Evolutionary conservation across 2,888 invertebrate species (phyloP), one percentile per base, ranked within the genome.

Genomic region (Cyclophora albipunctata): DNA sequence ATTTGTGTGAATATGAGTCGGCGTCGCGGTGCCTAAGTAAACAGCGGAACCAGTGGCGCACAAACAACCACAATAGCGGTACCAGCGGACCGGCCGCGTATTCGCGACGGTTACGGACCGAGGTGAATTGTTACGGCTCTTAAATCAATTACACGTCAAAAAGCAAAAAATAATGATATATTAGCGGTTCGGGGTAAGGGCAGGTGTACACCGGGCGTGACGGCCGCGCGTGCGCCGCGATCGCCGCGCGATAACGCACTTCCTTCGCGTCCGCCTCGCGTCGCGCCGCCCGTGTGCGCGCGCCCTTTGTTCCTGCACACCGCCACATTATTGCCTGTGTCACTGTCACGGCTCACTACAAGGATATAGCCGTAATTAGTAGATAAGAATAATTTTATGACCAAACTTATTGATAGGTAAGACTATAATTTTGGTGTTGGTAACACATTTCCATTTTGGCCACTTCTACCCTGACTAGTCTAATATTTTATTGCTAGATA

Each of bases 141-240:
- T 61, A 57, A 59, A 57, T 61, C 60, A 59, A 61, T 61, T 56
- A 59, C 59, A 56, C 59, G 59, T 61, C 60, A 59, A 56, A 54
- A 53, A 3, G 53, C 48, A 57, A 61, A 60, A 56, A 61, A 57
- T 61, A 56, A 61, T 55, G 60, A 63, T 59, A 55, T 53, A 54
- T 56, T 59, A 54, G 51, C 48, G 47, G 53, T 20, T 50, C 49
- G 54, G 46, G 46, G 53, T 68, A 65, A 71, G 60, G 77, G 75
- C 81, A 80, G 81, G 81, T 81, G 82, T 64, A 73, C 63, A 69
- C 61, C 59, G 60, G 58, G 66, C 65, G 61, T 57, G 61, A 58
- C 60, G 58, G 33, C 50, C 53, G 52, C 55, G 51, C 54, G 53
- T 52, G 50, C 45, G 51, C 45, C 44, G 51, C 53, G 59, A 60